These are phyloP conservation scores for Hypanus sabinus DNA, from an alignment of 2,113 vertebrate genomes.

Conservation along the genomic window DNA sequence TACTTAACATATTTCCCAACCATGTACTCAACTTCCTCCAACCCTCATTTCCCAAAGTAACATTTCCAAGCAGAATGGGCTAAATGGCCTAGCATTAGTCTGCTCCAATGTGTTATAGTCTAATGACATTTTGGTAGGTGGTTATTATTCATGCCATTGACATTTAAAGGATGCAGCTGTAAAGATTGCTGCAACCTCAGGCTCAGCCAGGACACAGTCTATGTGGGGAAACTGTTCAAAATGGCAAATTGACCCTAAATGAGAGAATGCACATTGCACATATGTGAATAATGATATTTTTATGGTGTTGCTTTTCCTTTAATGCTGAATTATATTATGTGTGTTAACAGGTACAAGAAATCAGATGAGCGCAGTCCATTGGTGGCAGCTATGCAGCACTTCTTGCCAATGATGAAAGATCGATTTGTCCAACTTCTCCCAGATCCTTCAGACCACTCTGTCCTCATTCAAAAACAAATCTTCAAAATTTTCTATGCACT, in stretches of 20 bases:
- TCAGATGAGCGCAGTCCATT: slow-evolving; percentile 88
- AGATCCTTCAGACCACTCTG: slow-evolving; percentile 86
- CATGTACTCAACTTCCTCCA: background rate
- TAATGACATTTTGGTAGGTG: background rate
- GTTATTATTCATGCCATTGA: background rate
- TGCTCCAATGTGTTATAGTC: no score
- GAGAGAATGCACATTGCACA: background rate
- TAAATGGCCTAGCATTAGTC: no score
- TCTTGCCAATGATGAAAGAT: slow-evolving; percentile 91
- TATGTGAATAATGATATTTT: background rate
- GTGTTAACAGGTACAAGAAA: slow-evolving; percentile 82
- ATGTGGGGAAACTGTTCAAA: background rate
- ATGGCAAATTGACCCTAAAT: background rate
- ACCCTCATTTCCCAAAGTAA: background rate
- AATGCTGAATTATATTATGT: background rate
- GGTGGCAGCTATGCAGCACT: slow-evolving; percentile 96
- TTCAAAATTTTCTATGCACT: slow-evolving; percentile 99
- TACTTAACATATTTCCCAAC: no score
- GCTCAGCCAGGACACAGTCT: background rate
- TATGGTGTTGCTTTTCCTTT: background rate
- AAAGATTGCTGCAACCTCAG: background rate
- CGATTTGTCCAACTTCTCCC: slow-evolving; percentile 87
- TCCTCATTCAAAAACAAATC: slow-evolving; percentile 97
- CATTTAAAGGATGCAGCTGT: background rate
- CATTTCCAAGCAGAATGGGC: background rate